Evolutionary conservation across 92 coral and sea anemone species (phyloP), one percentile per base, ranked within the genome.

Genomic region (Anthopleura xanthogrammica): DNA sequence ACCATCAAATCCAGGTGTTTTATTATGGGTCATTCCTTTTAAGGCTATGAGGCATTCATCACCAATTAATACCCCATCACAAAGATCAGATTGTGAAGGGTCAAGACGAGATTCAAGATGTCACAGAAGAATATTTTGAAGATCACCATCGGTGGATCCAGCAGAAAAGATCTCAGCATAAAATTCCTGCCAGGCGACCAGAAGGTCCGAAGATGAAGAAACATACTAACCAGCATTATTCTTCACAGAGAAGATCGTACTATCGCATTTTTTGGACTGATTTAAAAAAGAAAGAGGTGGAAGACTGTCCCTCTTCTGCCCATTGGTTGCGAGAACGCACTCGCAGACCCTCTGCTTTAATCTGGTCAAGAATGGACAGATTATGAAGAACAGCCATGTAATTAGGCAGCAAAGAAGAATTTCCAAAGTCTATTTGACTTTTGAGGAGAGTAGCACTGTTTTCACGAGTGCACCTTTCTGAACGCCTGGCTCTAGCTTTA

Each of bases 1-100:
- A 0, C 93, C 93, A 57, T 89, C 95, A 5, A 78, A 2, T 0
- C 91, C 93, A 1, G 91, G 92, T 0, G 92, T 16, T 24, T 90
- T 88, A 52, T 24, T 43, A 2, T 17, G 20, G 0, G 82, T 62
- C 87, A 92, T 90, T 11, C 81, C 83, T 3, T 52, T 14, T 12
- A 92, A 78, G 4, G 92, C 92, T 0, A 3, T 0, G 1, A 41
- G 48, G 8, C 87, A 84, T 77, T 92, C 96, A 3, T 55, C 71
- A 2, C 40, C 7, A 0, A 85, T 56, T 46, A 92, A 81, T 9
- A 43, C 52, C 1, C 92, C 91, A 46, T 92, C 92, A 52, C 92
- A 92, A 2, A 36, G 60, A 1, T 39, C 19, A 5, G 83, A 78
- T 16, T 22, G 12, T 22, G 50, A 41, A 12, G 82, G 56, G 16